Percentiles rank a stretch among this genome's conserved stretches.
Conservation (phyloP, 2,797 vertebrate genomes). For the Hippopotamyrus pictus region DNA sequence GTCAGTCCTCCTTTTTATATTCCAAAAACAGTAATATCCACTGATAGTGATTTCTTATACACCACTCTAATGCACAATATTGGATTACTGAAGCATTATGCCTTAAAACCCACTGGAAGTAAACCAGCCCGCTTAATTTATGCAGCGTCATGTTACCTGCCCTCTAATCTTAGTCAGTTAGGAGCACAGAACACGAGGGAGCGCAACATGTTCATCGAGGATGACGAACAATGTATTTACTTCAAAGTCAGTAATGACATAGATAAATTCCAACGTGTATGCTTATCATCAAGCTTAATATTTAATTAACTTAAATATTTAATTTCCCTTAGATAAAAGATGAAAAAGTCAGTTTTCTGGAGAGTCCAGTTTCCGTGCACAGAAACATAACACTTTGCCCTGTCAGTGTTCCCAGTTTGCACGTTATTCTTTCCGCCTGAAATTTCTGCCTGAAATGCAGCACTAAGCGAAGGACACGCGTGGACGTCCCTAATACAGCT, state of each 20-base stretch:
- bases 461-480: not conserved
- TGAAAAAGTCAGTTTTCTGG: not conserved
- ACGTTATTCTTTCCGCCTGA: constrained; percentile 16
- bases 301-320: constrained; percentile 6
- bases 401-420: constrained; percentile 26
- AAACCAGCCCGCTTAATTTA: constrained; percentile 51
- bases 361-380: not conserved
- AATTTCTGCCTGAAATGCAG: constrained; percentile 30
- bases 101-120: constrained; percentile 53
- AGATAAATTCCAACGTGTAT: not conserved
- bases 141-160: constrained; percentile 59
- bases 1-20: not conserved
- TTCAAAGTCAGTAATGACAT: not conserved
- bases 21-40: constrained; percentile 15
- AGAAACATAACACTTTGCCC: not conserved
- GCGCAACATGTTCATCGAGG: constrained; percentile 46
- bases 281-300: constrained; percentile 16
- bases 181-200: constrained; percentile 53
- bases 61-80: constrained; percentile 59
- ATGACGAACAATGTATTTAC: constrained; percentile 50
- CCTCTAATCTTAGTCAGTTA: constrained; percentile 49
- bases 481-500: not conserved
- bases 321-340: not conserved
- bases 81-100: constrained; percentile 60
- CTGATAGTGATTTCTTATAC: constrained; percentile 49